Evolutionary conservation across 2,888 invertebrate genomes (phyloP), one percentile per base, ranked within the genome.

Genomic region (Herminia tarsipennalis): DNA sequence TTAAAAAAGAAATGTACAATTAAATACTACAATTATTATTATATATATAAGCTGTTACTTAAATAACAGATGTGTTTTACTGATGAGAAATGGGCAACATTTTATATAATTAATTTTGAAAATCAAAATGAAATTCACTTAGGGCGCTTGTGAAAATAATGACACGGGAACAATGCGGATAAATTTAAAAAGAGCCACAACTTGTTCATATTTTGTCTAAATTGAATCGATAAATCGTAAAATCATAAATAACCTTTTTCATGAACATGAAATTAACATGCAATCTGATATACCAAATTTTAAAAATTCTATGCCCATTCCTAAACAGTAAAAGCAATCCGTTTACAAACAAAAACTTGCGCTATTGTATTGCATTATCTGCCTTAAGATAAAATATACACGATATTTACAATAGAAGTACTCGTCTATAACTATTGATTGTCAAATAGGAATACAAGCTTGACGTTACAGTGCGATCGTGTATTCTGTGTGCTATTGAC

Each of bases 361-460:
- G 36, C 46, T 50, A 55, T 46, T 36, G 53, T 73, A 66, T 71
- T 71, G 72, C 73, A 72, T 71, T 66, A 60, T 49, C 33, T 47
- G 54, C 42, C 56, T 65, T 48, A 58, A 3, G 44, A 21, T 59
- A 66, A 37, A 58, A 63, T 61, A 72, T 80, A 81, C 76, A 81
- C 59, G 49, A 73, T 83, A 83, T 83, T 78, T 83, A 83, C 83
- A 82, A 55, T 54, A 56, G 27, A 65, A 65, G 53, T 35, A n/a
- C n/a, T n/a, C 34, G 49, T 65, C 53, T 62, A 69, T 56, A 46
- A 59, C 56, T 63, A 66, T 56, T 58, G 53, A 66, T 59, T 49
- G 52, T 59, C 64, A 48, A 57, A 58, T 65, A 68, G 62, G 65
- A 69, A 67, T 70, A 65, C 54, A 60, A 58, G 38, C 56, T 43